Evolutionary conservation across 2,888 invertebrate genomes (phyloP).

Genomic region (Ditula angustiorana): DNA sequence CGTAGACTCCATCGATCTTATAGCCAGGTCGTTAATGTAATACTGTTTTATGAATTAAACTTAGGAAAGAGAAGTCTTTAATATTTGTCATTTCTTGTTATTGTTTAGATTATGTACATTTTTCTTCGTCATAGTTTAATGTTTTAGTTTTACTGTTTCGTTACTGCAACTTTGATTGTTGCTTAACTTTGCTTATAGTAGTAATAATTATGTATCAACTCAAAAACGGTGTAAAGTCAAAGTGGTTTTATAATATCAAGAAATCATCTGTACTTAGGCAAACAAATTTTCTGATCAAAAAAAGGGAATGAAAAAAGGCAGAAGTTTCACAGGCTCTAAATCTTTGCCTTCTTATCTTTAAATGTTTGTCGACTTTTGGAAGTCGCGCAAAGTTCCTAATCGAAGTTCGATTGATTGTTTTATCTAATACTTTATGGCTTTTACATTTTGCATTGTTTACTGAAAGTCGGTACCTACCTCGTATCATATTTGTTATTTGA

Average conservation of each 20-base stretch:
- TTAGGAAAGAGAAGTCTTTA: conserved; percentile 7
- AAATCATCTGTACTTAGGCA: too few species aligned
- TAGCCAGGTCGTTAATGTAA: conserved; percentile 43
- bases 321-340: conserved; percentile 41
- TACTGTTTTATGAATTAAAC: conserved; percentile 37
- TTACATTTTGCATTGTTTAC: background rate
- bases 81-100: conserved; percentile 9
- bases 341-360: conserved; percentile 49
- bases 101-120: too few species aligned
- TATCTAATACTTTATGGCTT: conserved; percentile 19
- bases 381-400: conserved; percentile 30
- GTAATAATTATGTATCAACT: too few species aligned
- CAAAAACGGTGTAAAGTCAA: too few species aligned
- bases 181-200: too few species aligned
- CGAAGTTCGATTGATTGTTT: conserved; percentile 32
- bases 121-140: too few species aligned
- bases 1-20: conserved; percentile 64
- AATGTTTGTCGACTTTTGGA: conserved; percentile 46
- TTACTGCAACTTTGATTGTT: too few species aligned
- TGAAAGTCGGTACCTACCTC: background rate
- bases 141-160: too few species aligned
- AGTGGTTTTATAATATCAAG: too few species aligned
- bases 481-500: background rate
- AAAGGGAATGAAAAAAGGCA: conserved; percentile 39
- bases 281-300: background rate